Conservation (phyloP, 2,113 vertebrate genomes). For the Nothobranchius kuhntae region DNA sequence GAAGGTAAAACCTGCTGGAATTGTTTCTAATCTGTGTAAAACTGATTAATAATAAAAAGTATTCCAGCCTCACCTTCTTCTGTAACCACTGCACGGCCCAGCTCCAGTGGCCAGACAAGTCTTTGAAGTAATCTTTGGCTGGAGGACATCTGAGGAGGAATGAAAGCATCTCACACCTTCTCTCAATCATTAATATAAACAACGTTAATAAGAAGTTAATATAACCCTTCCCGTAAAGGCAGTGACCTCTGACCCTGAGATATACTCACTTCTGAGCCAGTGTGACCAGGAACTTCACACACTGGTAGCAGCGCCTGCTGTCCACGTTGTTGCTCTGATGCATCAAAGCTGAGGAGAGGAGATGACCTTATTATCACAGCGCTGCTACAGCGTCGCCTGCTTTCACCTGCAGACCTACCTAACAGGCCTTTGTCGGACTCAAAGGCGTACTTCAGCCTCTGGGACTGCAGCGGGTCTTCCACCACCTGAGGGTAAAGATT, state of each 20-base stretch:
- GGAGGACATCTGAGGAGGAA: constrained; percentile 85
- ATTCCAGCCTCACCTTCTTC: constrained; percentile 85
- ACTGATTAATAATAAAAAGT: too few species aligned
- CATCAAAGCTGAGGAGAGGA: constrained; percentile 86
- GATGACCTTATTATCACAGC: background rate
- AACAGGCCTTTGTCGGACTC: constrained; percentile 96
- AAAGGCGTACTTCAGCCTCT: constrained; percentile 95
- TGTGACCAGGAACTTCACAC: constrained; percentile 97
- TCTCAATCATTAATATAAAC: background rate
- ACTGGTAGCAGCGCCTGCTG: constrained; percentile 99
- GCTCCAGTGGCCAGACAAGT: constrained; percentile 96
- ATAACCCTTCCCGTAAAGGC: too few species aligned
- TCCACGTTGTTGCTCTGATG: constrained; percentile 98
- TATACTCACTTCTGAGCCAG: constrained; percentile 96
- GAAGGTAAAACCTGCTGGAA: too few species aligned
- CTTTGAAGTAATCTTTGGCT: constrained; percentile 98
- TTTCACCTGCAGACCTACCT: constrained; percentile 75
- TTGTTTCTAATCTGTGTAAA: too few species aligned
- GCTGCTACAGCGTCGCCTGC: background rate
- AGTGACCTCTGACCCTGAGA: background rate
- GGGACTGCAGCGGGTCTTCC: constrained; percentile 92
- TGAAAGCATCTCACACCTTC: background rate
- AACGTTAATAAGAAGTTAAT: background rate
- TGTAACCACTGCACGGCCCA: constrained; percentile 99
- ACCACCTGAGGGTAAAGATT: constrained; percentile 80